Conservation (phyloP, 2,113 vertebrate genomes). For the Myotis brandtii region DNA sequence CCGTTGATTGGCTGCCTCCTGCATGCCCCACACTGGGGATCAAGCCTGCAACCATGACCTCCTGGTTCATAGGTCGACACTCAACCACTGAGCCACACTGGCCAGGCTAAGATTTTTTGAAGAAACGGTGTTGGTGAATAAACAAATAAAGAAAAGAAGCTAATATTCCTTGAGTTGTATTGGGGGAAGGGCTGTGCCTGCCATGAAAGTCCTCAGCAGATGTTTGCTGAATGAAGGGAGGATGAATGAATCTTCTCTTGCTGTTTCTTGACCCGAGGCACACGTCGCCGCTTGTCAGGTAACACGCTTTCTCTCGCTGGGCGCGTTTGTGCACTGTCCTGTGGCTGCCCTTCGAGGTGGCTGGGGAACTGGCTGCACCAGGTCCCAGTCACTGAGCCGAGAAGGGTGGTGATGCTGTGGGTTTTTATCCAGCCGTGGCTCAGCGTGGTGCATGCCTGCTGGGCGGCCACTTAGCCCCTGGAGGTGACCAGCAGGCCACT, state of each 20-base stretch:
- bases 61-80: too few species aligned
- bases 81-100: too few species aligned
- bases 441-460: background rate
- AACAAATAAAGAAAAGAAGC: background rate
- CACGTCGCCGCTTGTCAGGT: background rate
- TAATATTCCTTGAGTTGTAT: background rate
- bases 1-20: too few species aligned
- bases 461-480: background rate
- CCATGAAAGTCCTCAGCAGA: background rate
- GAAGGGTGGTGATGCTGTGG: background rate
- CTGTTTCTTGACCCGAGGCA: background rate
- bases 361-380: too few species aligned
- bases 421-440: background rate
- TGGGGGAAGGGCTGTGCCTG: background rate
- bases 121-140: background rate
- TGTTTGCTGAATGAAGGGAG: background rate
- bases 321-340: background rate
- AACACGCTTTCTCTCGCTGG: rapidly evolving
- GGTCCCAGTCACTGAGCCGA: background rate
- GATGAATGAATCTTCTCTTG: background rate
- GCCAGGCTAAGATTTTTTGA: background rate
- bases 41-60: too few species aligned
- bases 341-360: background rate
- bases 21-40: too few species aligned
- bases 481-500: background rate